Evolutionary conservation across 2,888 invertebrate genomes (phyloP).

Genomic region (Caenorhabditis afra): DNA sequence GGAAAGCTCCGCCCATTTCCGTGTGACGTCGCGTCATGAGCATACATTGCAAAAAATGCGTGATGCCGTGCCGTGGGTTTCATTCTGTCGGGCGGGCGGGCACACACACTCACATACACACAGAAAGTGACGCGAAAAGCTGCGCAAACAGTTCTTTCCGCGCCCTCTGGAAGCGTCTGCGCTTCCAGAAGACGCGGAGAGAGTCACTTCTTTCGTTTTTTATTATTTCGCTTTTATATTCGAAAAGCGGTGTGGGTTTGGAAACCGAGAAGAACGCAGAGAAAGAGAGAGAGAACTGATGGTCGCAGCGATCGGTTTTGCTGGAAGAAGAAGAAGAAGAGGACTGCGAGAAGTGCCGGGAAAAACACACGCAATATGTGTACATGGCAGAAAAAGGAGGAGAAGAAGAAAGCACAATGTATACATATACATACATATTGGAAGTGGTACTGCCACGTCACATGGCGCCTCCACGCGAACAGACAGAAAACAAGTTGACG

Average conservation of each 20-base stretch:
- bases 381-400: conserved; percentile 18
- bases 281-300: conserved; percentile 16
- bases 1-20: conserved; percentile 57
- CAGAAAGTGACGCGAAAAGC: conserved; percentile 55
- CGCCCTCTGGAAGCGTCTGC: conserved; percentile 47
- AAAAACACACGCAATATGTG: conserved; percentile 22
- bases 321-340: conserved; percentile 9
- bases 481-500: conserved; percentile 40
- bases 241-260: conserved; percentile 25
- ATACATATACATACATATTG: conserved; percentile 29
- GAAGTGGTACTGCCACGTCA: conserved; percentile 44
- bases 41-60: conserved; percentile 56
- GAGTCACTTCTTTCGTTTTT: conserved; percentile 41
- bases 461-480: conserved; percentile 18
- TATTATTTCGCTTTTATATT: conserved; percentile 56
- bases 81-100: conserved; percentile 35
- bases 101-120: conserved; percentile 50
- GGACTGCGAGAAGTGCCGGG: background rate
- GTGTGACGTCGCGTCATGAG: conserved; percentile 54
- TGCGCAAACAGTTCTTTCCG: conserved; percentile 58
- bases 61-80: conserved; percentile 46
- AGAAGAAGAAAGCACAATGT: conserved; percentile 41
- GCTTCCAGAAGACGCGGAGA: conserved; percentile 43
- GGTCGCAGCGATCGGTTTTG: conserved; percentile 14
- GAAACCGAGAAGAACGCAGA: conserved; percentile 23